Evolutionary conservation across 2,797 vertebrate genomes (phyloP).

Genomic region (Thamnophis elegans): DNA sequence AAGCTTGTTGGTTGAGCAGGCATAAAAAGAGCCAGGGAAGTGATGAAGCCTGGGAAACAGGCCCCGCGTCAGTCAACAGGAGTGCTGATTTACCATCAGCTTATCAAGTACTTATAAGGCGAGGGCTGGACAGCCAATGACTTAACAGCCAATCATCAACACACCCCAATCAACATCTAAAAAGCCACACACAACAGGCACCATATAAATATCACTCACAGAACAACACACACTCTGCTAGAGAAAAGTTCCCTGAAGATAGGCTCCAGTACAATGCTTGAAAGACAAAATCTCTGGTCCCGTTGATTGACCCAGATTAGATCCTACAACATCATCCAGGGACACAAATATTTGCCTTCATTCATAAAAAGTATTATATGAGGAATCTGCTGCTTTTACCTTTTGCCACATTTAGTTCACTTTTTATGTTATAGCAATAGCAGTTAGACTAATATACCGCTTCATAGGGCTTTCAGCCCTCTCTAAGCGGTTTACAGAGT

Average conservation of each 20-base stretch:
- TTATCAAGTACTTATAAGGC: not conserved
- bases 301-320: not conserved
- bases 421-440: too few species aligned
- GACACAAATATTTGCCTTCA: not conserved
- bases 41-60: not conserved
- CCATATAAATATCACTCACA: not conserved
- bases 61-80: too few species aligned
- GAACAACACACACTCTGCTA: not conserved
- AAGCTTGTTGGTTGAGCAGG: not conserved
- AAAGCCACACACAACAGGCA: not conserved
- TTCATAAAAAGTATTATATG: not conserved
- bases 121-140: not conserved
- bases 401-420: not conserved
- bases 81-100: too few species aligned
- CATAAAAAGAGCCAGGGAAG: not conserved
- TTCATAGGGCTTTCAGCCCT: too few species aligned
- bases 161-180: not conserved
- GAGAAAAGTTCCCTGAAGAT: not conserved
- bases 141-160: not conserved
- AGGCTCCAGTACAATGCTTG: not conserved
- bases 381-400: not conserved
- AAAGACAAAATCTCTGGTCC: not conserved
- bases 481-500: too few species aligned
- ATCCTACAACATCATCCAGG: not conserved
- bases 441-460: too few species aligned